Conservation (phyloP, 2,888 invertebrate species). For the Coecobrya sp. region DNA sequence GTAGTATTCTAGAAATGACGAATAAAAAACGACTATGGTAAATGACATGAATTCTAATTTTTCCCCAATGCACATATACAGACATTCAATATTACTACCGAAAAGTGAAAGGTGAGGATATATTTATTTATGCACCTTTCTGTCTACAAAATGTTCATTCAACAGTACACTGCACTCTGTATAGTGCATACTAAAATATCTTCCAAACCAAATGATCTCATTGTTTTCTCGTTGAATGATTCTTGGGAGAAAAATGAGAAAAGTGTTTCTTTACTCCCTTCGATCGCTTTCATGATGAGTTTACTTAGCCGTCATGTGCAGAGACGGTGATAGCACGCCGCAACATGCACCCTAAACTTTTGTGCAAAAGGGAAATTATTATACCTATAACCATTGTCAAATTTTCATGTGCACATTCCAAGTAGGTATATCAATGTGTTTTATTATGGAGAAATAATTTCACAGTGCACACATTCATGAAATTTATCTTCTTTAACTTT, state of each 20-base stretch:
- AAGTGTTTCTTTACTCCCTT: neutral
- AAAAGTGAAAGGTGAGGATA: neutral
- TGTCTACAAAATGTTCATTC: slow-evolving; percentile 45
- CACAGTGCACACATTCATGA: neutral
- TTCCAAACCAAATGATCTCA: slow-evolving; percentile 67
- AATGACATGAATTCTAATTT: slow-evolving; percentile 72
- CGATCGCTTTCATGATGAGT: slow-evolving; percentile 11
- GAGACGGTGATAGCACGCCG: neutral
- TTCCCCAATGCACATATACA: neutral
- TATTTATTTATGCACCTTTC: neutral
- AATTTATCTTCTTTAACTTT: too few species aligned
- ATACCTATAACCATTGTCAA: too few species aligned
- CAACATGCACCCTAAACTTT: neutral
- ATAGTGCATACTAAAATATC: neutral
- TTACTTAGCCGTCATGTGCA: slow-evolving; percentile 10
- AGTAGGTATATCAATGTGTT: too few species aligned
- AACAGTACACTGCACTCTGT: neutral
- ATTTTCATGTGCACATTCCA: too few species aligned
- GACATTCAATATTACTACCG: neutral
- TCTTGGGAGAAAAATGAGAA: slow-evolving; percentile 18
- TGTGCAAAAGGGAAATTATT: neutral
- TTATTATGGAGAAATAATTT: neutral
- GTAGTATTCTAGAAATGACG: neutral
- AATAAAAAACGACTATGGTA: slow-evolving; percentile 41
- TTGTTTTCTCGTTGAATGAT: slow-evolving; percentile 72